These are phyloP conservation scores for Dasyurus viverrinus DNA, from an alignment of 2,113 vertebrate species.

Conservation along the genomic window DNA sequence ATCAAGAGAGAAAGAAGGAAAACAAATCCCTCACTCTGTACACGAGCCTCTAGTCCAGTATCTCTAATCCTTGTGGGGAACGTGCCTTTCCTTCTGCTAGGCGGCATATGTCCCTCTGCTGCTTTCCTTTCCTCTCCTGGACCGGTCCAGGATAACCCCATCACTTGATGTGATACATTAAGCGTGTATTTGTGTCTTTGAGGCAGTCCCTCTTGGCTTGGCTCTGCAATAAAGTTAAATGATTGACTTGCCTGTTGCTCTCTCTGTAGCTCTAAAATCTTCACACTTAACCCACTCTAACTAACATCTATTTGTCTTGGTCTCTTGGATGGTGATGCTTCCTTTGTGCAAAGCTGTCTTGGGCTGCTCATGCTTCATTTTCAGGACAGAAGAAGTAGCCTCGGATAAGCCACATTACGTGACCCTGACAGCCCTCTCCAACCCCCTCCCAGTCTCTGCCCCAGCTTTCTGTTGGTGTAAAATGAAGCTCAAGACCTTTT, in stretches of 20 bases:
- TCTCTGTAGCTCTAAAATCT: not conserved
- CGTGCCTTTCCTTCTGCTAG: rapidly evolving
- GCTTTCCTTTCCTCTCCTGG: not conserved
- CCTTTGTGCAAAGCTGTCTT: not conserved
- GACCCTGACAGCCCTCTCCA: not conserved
- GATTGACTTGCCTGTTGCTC: not conserved
- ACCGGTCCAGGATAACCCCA: rapidly evolving
- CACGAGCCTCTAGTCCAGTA: rapidly evolving
- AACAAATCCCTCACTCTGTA: not conserved
- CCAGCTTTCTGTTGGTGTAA: not conserved
- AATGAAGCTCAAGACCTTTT: not conserved
- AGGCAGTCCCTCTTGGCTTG: not conserved
- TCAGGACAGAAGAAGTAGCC: not conserved
- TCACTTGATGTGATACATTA: not conserved
- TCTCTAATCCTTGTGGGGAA: not conserved
- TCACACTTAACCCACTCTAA: not conserved
- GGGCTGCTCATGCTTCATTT: rapidly evolving
- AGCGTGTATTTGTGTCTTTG: not conserved
- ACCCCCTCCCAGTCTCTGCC: no score
- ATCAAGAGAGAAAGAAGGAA: no score
- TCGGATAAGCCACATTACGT: not conserved
- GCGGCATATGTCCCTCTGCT: not conserved
- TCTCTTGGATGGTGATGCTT: not conserved
- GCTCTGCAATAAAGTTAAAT: no score
- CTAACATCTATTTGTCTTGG: not conserved